Conservation (phyloP, 92 coral and sea anemone genomes). For the Blastomussa wellsi region DNA sequence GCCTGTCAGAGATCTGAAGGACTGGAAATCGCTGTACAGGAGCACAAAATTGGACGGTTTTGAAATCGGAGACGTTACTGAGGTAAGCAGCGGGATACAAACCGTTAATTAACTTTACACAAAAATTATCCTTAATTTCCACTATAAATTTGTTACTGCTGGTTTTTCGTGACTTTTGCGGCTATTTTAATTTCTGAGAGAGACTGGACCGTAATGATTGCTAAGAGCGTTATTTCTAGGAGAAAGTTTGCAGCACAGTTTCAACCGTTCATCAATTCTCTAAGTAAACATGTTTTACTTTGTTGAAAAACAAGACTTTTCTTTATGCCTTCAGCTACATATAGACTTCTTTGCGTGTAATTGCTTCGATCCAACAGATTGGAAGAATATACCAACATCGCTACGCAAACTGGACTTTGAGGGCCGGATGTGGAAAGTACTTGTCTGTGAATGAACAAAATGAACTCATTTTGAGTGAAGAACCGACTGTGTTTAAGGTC, state of each 20-base stretch:
- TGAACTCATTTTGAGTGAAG: constrained; percentile 22
- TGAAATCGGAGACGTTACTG: constrained; percentile 37
- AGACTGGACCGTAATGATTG: too few species aligned
- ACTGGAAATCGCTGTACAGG: constrained; percentile 8
- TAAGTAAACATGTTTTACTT: too few species aligned
- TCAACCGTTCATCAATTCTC: too few species aligned
- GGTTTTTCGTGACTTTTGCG: not conserved
- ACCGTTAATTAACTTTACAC: not conserved
- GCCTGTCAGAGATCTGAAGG: not conserved
- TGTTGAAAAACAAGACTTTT: too few species aligned
- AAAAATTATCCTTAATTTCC: not conserved
- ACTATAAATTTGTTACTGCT: not conserved
- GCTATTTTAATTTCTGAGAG: too few species aligned
- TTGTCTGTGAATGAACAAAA: constrained; percentile 24
- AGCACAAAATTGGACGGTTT: constrained; percentile 33
- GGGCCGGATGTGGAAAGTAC: constrained; percentile 19
- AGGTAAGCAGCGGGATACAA: constrained; percentile 8
- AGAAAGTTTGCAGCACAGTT: not conserved
- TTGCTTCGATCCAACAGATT: not conserved
- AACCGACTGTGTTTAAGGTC: constrained; percentile 31
- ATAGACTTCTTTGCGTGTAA: too few species aligned
- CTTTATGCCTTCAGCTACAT: too few species aligned
- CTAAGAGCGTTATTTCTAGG: too few species aligned
- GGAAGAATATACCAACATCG: not conserved
- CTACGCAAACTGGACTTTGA: constrained; percentile 48